A percentile compares a stretch with the other conserved stretches of the same genome.
Conservation (phyloP, 2,113 vertebrate genomes). For the Gadus macrocephalus region DNA sequence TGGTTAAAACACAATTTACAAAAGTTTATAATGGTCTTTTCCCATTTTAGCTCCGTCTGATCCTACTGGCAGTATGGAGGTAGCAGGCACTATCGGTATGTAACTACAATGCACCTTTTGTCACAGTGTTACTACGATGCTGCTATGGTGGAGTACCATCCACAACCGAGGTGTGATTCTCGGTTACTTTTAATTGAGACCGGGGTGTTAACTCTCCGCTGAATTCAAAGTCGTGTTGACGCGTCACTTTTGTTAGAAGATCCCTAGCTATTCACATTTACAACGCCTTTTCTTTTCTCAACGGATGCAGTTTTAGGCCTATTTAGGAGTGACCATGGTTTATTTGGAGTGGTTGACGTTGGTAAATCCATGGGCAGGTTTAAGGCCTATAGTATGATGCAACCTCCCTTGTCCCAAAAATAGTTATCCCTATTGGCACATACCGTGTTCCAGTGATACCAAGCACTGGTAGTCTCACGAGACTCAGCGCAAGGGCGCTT, state of each 20-base stretch:
- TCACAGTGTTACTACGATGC: background rate
- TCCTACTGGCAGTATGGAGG: constrained; percentile 87
- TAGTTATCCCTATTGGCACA: constrained; percentile 35
- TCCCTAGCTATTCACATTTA: background rate
- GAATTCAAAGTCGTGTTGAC: background rate
- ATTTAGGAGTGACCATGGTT: constrained; percentile 16
- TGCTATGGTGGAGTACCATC: too few relatives aligned
- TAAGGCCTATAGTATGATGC: constrained; percentile 47
- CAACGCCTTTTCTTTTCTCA: background rate
- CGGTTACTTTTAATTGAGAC: too few relatives aligned
- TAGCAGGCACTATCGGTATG: constrained; percentile 88
- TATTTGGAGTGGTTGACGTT: constrained; percentile 35
- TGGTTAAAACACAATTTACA: constrained; percentile 3
- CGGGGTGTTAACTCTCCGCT: too few relatives aligned
- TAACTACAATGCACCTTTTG: background rate
- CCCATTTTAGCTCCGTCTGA: constrained; percentile 77
- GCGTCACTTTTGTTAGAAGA: background rate
- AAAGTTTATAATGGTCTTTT: constrained; percentile 37
- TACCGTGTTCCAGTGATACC: constrained; percentile 10
- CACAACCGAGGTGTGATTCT: too few relatives aligned
- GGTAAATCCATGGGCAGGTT: constrained; percentile 28
- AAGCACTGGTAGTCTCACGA: constrained; percentile 12
- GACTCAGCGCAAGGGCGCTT: background rate
- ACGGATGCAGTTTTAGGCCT: background rate
- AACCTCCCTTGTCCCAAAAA: constrained; percentile 46